These are phyloP conservation scores for Erpornis zantholeuca DNA, from an alignment of 2,113 vertebrate species.

Conservation along the genomic window DNA sequence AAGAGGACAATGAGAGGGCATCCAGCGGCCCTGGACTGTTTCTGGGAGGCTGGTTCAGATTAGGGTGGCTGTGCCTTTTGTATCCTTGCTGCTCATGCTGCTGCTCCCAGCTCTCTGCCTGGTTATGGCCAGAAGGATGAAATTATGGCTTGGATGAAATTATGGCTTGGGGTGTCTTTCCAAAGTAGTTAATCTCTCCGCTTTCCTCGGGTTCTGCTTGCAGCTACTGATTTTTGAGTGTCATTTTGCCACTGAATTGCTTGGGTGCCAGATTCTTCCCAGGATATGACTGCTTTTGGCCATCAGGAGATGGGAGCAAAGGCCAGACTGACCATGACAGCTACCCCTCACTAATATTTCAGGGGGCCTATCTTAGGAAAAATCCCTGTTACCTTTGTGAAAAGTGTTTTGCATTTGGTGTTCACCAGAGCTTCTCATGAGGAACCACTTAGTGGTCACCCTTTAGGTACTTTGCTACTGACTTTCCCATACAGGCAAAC, in stretches of 20 bases:
- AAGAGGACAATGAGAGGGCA: not conserved
- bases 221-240: not conserved
- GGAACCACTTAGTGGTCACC: not conserved
- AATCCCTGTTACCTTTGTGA: not conserved
- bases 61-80: not conserved
- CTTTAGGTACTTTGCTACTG: not conserved
- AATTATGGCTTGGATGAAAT: not conserved
- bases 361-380: not conserved
- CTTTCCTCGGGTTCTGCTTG: not conserved
- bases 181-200: not conserved
- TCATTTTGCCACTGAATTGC: not conserved
- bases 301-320: not conserved
- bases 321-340: not conserved
- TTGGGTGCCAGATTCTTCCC: not conserved
- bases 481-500: not conserved
- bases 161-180: not conserved
- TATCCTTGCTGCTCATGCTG: not conserved
- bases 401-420: not conserved
- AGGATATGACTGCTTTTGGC: rapidly evolving
- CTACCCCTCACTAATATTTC: not conserved
- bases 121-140: not conserved
- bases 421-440: not conserved
- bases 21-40: not conserved
- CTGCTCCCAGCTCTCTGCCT: not conserved
- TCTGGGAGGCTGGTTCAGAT: not conserved